A percentile compares a stretch with the other conserved stretches of the same genome.
These are phyloP conservation scores for Argyrosomus regius DNA, from an alignment of 2,797 vertebrate species.

Conservation along the genomic window DNA sequence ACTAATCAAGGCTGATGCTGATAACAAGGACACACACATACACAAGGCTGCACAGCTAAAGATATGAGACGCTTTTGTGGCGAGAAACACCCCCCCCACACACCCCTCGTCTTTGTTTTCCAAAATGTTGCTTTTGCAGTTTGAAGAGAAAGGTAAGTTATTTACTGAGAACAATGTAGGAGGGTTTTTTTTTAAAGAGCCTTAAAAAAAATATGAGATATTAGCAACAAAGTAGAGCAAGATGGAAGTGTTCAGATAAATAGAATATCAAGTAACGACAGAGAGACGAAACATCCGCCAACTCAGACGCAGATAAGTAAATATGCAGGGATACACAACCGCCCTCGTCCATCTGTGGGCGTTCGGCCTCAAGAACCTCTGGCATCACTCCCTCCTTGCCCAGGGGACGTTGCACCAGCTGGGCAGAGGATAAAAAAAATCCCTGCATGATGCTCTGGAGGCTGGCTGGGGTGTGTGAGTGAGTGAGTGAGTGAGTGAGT, in stretches of 20 bases:
- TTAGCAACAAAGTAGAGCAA: neutral
- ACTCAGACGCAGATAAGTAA: constrained; percentile 19
- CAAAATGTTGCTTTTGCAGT: constrained; percentile 23
- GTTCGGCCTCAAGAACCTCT: constrained; percentile 43
- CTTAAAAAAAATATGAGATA: neutral
- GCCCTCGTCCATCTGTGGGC: constrained; percentile 48
- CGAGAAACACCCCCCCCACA: neutral
- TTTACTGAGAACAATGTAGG: neutral
- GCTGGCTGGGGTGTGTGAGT: constrained; percentile 20
- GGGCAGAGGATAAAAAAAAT: constrained; percentile 63
- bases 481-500: constrained; percentile 24
- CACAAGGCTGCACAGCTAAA: constrained; percentile 11
- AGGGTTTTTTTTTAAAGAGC: neutral
- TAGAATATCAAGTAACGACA: neutral
- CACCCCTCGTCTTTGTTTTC: neutral
- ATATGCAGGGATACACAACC: constrained; percentile 4
- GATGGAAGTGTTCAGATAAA: neutral
- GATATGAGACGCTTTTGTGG: neutral
- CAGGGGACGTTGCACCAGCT: constrained; percentile 35
- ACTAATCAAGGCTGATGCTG: constrained; percentile 43
- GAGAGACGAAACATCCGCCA: constrained; percentile 14
- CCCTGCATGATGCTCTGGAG: constrained; percentile 41
- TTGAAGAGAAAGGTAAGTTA: constrained; percentile 3
- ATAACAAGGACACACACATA: constrained; percentile 26
- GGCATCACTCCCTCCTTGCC: constrained; percentile 45